Conservation (phyloP, 2,797 vertebrate species). For the Moxostoma hubbsi region DNA sequence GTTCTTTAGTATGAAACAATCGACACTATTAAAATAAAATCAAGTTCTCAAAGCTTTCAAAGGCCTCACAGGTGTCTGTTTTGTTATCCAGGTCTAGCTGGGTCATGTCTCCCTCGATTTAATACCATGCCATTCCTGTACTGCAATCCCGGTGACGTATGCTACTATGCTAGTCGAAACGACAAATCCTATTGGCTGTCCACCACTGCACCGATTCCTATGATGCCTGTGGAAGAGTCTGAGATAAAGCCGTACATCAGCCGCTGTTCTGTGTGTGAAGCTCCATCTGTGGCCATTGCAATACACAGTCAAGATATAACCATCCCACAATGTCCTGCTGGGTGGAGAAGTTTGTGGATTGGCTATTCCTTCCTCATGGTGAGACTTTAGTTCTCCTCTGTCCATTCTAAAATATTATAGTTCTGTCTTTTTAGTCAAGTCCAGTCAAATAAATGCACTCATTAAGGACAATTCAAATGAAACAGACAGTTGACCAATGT, state of each 20-base stretch:
- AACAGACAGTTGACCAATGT: too few relatives aligned
- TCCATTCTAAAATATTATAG: not conserved
- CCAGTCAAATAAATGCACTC: too few relatives aligned
- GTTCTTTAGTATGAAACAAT: too few relatives aligned
- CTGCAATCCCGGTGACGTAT: slow-evolving; percentile 95
- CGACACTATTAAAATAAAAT: too few relatives aligned
- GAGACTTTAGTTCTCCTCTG: slow-evolving; percentile 50
- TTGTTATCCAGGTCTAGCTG: slow-evolving; percentile 84
- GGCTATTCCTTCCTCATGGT: slow-evolving; percentile 99
- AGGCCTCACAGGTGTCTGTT: not conserved
- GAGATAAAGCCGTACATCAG: slow-evolving; percentile 95
- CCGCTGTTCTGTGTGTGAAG: slow-evolving; percentile 95
- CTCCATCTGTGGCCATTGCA: slow-evolving; percentile 93
- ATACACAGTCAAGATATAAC: slow-evolving; percentile 94
- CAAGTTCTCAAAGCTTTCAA: not conserved
- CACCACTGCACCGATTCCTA: slow-evolving; percentile 93
- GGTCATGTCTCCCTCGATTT: slow-evolving; percentile 93
- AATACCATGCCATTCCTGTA: slow-evolving; percentile 98
- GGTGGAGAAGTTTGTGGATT: slow-evolving; percentile 98
- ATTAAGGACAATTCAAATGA: too few relatives aligned
- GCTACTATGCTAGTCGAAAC: slow-evolving; percentile 95
- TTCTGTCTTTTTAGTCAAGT: too few relatives aligned
- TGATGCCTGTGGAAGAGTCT: slow-evolving; percentile 94
- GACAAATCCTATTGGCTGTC: slow-evolving; percentile 99
- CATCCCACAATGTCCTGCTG: slow-evolving; percentile 91